A percentile compares a stretch with the other conserved stretches of the same genome.
These are phyloP conservation scores for Xiphophorus birchmanni DNA, from an alignment of 2,797 vertebrate genomes.

Conservation along the genomic window DNA sequence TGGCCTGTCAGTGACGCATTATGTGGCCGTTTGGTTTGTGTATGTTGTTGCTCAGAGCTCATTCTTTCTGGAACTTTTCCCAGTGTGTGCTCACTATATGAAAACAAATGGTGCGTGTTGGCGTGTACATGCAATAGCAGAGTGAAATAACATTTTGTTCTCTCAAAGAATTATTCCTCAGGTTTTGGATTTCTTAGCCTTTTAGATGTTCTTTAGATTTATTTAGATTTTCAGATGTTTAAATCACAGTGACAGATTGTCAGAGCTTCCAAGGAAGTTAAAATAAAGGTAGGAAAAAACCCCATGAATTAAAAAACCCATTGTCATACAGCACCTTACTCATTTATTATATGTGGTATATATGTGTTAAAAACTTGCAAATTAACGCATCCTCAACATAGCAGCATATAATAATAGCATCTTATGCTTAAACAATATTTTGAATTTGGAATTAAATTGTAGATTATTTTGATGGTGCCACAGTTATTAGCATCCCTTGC, in stretches of 20 bases:
- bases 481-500: neutral
- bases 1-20: conserved; percentile 42
- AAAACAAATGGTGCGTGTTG: conserved; percentile 37
- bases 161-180: conserved; percentile 51
- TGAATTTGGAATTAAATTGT: neutral
- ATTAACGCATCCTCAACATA: neutral
- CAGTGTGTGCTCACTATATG: conserved; percentile 13
- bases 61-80: conserved; percentile 1
- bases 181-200: conserved; percentile 34
- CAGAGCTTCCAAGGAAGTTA: neutral
- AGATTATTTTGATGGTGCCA: neutral
- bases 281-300: neutral
- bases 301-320: neutral
- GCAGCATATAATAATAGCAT: neutral
- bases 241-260: neutral
- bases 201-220: conserved; percentile 13
- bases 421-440: neutral
- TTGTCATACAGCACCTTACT: neutral
- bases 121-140: conserved; percentile 26
- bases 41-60: conserved; percentile 4
- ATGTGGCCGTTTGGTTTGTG: conserved; percentile 44
- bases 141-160: conserved; percentile 32
- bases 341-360: neutral
- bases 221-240: neutral
- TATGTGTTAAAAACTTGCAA: neutral